phyloP scores from a whole-genome alignment of 2,888 invertebrate species.

The Apomyelois bistriatella region DNA sequence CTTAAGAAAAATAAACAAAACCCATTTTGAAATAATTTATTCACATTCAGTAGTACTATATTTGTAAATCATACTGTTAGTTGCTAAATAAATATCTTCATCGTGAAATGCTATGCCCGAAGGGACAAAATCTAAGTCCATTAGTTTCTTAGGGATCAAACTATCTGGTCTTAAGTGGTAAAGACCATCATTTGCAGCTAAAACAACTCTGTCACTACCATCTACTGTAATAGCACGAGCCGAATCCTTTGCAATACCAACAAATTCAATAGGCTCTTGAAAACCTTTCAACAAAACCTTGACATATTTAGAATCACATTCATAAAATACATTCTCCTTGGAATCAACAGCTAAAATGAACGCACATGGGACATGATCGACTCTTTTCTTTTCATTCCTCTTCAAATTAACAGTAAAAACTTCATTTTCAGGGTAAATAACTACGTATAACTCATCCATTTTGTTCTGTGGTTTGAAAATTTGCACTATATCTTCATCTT shows the following conservation, averaged over 20 bases:
- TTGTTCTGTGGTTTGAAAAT: constrained; percentile 50
- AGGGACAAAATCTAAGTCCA: constrained; percentile 62
- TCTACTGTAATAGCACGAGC: constrained; percentile 59
- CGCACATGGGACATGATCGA: constrained; percentile 61
- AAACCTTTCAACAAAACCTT: constrained; percentile 64
- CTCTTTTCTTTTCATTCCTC: constrained; percentile 51
- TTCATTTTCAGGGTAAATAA: constrained; percentile 62
- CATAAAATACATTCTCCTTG: constrained; percentile 60
- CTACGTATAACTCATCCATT: constrained; percentile 51
- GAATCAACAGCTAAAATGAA: constrained; percentile 63
- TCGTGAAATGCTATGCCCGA: constrained; percentile 54
- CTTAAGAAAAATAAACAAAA: not conserved
- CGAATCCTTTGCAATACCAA: constrained; percentile 59
- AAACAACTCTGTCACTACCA: constrained; percentile 39
- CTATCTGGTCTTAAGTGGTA: constrained; percentile 55
- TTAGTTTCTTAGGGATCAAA: constrained; percentile 62
- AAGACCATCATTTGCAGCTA: constrained; percentile 65
- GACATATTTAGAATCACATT: constrained; percentile 70
- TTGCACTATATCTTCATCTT: constrained; percentile 68
- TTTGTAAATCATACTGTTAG: constrained; percentile 59
- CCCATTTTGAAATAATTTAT: constrained; percentile 10
- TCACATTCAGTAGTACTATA: constrained; percentile 42
- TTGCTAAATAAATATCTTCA: constrained; percentile 50
- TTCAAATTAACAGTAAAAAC: constrained; percentile 50
- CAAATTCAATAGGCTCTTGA: constrained; percentile 65